Conservation (phyloP, 2,888 invertebrate species). For the Erannis defoliaria region DNA sequence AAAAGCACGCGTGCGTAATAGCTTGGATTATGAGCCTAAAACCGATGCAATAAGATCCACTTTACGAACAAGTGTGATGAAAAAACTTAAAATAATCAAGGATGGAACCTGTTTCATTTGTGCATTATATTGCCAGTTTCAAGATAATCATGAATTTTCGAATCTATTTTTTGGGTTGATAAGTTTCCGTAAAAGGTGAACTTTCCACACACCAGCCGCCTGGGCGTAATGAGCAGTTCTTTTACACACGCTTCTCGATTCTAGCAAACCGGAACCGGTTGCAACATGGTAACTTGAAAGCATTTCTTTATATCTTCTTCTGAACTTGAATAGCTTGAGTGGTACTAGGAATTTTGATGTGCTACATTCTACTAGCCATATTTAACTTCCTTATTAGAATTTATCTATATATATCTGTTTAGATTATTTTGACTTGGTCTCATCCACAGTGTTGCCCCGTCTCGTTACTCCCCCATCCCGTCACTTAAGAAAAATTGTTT, state of each 20-base stretch:
- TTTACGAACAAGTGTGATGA: no score
- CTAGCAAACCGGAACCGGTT: constrained; percentile 32
- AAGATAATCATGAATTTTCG: constrained; percentile 6
- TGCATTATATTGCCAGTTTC: no score
- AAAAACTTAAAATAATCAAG: no score
- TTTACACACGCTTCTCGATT: constrained; percentile 26
- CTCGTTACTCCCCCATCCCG: no score
- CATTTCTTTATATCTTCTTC: constrained; percentile 30
- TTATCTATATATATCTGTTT: not conserved
- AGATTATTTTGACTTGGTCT: not conserved
- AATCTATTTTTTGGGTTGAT: constrained; percentile 37
- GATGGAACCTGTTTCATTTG: no score
- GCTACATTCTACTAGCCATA: constrained; percentile 14
- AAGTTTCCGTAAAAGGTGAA: constrained; percentile 59
- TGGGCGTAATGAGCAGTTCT: constrained; percentile 28
- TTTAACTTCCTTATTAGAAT: constrained; percentile 1
- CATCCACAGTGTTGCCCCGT: no score
- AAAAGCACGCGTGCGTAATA: no score
- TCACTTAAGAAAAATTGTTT: no score
- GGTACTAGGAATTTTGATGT: constrained; percentile 16
- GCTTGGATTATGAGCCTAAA: no score
- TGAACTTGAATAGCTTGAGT: constrained; percentile 9
- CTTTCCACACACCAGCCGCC: constrained; percentile 53
- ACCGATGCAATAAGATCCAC: no score
- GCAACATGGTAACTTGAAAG: constrained; percentile 17